phyloP scores from a whole-genome alignment of 2,888 invertebrate species.

The Autographa gamma region DNA sequence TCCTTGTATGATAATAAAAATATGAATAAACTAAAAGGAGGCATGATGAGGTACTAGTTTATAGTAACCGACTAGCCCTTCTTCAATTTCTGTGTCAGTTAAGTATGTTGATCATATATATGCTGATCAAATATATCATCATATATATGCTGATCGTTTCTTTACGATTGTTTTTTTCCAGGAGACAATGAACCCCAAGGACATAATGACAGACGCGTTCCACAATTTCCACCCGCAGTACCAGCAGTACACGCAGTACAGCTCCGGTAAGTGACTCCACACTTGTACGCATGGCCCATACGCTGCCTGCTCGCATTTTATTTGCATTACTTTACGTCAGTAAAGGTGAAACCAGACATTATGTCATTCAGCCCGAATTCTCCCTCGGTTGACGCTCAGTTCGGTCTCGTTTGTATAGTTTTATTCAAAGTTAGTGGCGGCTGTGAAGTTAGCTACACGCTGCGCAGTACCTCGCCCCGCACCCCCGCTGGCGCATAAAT shows the following conservation, averaged over 20 bases:
- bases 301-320: conserved; percentile 73
- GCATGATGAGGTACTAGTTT: no score
- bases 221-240: conserved; percentile 99
- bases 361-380: background rate
- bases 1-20: no score
- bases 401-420: background rate
- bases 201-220: conserved; percentile 99
- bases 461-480: no score
- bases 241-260: conserved; percentile 99
- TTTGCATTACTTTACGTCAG: conserved; percentile 65
- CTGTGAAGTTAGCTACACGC: no score
- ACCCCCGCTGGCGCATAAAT: no score
- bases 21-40: no score
- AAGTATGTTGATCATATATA: no score
- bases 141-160: background rate
- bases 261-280: conserved; percentile 92
- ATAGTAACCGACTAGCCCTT: no score
- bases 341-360: background rate
- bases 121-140: no score
- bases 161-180: conserved; percentile 74
- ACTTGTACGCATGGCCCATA: conserved; percentile 47
- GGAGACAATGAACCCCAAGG: conserved; percentile 99
- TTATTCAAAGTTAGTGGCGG: no score
- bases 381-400: background rate
- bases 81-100: no score